Conservation (phyloP, 2,888 invertebrate species). For the Podabrus alpinus region DNA sequence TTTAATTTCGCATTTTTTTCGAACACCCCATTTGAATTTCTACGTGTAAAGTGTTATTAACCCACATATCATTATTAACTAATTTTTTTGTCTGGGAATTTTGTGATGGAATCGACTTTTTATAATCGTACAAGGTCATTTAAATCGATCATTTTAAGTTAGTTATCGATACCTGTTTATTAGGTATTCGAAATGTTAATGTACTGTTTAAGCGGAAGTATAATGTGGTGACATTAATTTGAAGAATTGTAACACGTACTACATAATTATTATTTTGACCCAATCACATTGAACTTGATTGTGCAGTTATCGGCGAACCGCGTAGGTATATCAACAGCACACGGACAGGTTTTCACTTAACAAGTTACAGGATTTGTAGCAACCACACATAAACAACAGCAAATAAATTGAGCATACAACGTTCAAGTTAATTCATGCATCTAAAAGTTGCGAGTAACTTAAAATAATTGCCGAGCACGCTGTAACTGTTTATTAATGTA, state of each 20-base stretch:
- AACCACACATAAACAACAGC: not conserved
- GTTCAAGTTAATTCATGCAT: not conserved
- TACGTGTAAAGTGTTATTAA: not conserved
- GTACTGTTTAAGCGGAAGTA: not conserved
- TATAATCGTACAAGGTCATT: not conserved
- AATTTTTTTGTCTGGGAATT: not conserved
- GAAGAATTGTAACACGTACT: not conserved
- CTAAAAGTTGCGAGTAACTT: constrained; percentile 2
- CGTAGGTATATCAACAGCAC: not conserved
- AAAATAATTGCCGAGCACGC: constrained; percentile 2
- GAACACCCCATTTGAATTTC: not conserved
- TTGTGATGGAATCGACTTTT: not conserved
- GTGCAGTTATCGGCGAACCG: not conserved
- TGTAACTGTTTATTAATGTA: constrained; percentile 7
- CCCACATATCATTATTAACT: not conserved
- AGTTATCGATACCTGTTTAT: not conserved
- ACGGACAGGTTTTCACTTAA: not conserved
- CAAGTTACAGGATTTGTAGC: not conserved
- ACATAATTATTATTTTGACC: not conserved
- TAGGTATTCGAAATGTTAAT: not conserved
- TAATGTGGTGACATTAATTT: not conserved
- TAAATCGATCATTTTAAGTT: not conserved
- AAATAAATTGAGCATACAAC: not conserved
- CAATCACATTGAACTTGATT: not conserved
- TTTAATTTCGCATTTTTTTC: not conserved